These are phyloP conservation scores for Choristoneura rosaceana DNA, from an alignment of 2,888 invertebrate genomes.

Conservation along the genomic window DNA sequence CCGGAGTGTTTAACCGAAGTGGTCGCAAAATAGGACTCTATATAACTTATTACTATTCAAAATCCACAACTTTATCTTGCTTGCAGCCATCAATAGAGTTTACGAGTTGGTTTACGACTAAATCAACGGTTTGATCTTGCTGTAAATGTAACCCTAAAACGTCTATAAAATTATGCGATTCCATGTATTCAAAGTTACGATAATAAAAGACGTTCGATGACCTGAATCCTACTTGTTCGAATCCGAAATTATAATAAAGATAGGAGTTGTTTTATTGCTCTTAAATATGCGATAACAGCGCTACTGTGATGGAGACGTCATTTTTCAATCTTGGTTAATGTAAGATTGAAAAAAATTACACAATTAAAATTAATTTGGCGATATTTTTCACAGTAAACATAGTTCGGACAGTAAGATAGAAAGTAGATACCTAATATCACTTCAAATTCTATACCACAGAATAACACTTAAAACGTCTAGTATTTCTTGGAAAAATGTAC, in stretches of 20 bases:
- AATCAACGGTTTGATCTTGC: conserved; percentile 76
- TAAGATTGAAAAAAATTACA: not conserved
- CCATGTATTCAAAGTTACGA: conserved; percentile 61
- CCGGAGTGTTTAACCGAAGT: conserved; percentile 24
- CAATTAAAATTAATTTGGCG: not conserved
- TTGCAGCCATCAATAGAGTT: conserved; percentile 69
- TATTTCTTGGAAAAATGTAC: too few species aligned
- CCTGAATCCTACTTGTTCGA: conserved; percentile 36
- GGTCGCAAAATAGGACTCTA: conserved; percentile 28
- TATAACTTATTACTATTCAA: conserved; percentile 57
- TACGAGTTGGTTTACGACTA: conserved; percentile 74
- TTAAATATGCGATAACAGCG: conserved; percentile 35
- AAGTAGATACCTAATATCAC: not conserved
- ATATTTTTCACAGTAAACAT: not conserved
- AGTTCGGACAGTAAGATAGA: not conserved
- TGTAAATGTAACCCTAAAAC: conserved; percentile 74
- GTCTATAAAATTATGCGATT: conserved; percentile 73
- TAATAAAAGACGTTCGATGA: conserved; percentile 58
- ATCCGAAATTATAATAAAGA: conserved; percentile 39
- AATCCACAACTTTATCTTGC: conserved; percentile 69
- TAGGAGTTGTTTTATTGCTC: conserved; percentile 38
- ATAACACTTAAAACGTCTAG: too few species aligned
- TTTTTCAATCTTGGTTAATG: not conserved
- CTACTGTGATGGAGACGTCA: conserved; percentile 18
- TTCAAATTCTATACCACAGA: too few species aligned